phyloP scores from a whole-genome alignment of 1,140 invertebrate species.

The Drosophila auraria region DNA sequence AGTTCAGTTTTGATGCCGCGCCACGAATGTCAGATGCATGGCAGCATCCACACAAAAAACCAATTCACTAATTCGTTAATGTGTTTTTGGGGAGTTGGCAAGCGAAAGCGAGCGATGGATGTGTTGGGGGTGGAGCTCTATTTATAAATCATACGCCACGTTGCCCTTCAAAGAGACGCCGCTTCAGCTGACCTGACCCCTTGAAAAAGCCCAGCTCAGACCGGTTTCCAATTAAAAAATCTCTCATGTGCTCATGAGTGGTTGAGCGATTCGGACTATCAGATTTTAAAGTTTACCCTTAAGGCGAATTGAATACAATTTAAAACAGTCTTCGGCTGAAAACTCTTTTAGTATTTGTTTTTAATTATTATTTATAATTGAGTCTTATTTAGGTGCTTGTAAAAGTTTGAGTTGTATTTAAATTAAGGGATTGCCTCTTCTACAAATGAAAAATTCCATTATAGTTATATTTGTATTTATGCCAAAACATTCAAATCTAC shows the following conservation, averaged over 20 bases:
- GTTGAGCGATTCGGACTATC: background rate
- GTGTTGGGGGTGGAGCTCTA: conserved; percentile 23
- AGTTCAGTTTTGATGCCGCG: conserved; percentile 49
- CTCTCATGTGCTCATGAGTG: conserved; percentile 16
- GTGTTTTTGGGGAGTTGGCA: conserved; percentile 8
- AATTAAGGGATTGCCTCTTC: background rate
- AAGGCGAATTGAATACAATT: too few relatives aligned
- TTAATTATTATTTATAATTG: background rate
- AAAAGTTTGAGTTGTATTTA: background rate
- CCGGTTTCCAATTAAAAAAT: conserved; percentile 11
- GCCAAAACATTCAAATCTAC: background rate
- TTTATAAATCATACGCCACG: conserved; percentile 58
- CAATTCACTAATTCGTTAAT: conserved; percentile 29
- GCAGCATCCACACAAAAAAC: conserved; percentile 39
- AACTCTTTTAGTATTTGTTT: background rate
- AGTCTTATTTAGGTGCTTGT: background rate
- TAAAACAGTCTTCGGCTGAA: too few relatives aligned
- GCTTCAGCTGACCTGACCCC: conserved; percentile 27
- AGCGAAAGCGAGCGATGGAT: background rate
- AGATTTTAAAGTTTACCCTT: background rate
- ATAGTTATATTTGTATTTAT: background rate
- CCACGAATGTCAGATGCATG: conserved; percentile 56
- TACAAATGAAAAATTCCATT: background rate
- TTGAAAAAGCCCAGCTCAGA: conserved; percentile 4
- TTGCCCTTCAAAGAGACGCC: conserved; percentile 44